Evolutionary conservation across 2,888 invertebrate species (phyloP).

Genomic region (Nipponacmea schrenckii): DNA sequence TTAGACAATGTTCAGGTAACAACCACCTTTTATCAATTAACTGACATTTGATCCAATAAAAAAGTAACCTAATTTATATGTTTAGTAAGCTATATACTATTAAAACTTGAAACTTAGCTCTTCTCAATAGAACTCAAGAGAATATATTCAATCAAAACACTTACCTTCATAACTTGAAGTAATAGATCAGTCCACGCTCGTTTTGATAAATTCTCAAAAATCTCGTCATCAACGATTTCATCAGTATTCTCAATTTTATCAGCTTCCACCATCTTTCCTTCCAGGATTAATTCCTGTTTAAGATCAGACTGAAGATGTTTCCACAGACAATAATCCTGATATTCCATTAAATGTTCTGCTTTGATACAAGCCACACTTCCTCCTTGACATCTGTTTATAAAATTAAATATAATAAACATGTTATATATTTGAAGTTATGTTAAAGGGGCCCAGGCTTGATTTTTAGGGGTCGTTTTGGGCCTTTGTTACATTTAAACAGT

Average conservation of each 20-base stretch:
- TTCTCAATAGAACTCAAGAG: no score
- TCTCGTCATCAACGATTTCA: constrained; percentile 59
- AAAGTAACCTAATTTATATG: no score
- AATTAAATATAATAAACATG: no score
- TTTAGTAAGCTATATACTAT: no score
- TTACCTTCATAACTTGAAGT: constrained; percentile 66
- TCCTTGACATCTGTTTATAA: constrained; percentile 61
- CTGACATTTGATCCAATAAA: no score
- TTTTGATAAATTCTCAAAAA: constrained; percentile 67
- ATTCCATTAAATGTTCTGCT: constrained; percentile 67
- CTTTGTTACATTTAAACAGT: no score
- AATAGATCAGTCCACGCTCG: constrained; percentile 67
- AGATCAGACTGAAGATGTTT: constrained; percentile 57
- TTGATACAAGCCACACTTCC: constrained; percentile 65
- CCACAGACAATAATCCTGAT: constrained; percentile 64
- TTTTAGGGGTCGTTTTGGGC: no score
- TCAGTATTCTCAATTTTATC: constrained; percentile 46
- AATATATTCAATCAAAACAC: background rate
- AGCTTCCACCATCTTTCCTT: constrained; percentile 44
- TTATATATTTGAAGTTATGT: no score
- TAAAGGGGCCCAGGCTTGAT: no score
- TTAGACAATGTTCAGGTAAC: no score
- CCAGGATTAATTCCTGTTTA: constrained; percentile 41
- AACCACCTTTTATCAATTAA: no score
- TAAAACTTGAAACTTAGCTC: no score